Percentiles rank a stretch among this genome's conserved stretches.
phyloP scores from a whole-genome alignment of 1,140 invertebrate species.

The Trichonephila inaurata region DNA sequence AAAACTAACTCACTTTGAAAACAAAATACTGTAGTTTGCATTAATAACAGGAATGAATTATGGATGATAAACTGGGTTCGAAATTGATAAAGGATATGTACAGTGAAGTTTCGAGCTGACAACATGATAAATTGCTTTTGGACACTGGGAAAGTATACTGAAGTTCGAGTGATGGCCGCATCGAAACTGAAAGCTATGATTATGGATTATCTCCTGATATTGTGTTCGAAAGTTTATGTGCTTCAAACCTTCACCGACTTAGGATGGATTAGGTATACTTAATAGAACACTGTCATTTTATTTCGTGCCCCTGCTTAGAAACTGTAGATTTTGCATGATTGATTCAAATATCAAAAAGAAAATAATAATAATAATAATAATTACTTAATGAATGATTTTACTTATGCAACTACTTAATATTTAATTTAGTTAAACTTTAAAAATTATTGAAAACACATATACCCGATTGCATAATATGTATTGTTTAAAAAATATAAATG shows the following conservation, averaged over 20 bases:
- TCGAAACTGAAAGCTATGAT: constrained; percentile 22
- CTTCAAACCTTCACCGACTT: not conserved
- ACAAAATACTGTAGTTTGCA: not conserved
- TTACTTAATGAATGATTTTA: too few species aligned
- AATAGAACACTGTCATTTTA: too few species aligned
- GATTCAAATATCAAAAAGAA: too few species aligned
- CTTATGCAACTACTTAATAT: too few species aligned
- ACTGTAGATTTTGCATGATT: too few species aligned
- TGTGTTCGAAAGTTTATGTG: not conserved
- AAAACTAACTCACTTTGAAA: not conserved
- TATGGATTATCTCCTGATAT: not conserved
- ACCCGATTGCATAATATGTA: too few species aligned
- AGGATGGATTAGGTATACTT: not conserved
- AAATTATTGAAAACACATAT: too few species aligned
- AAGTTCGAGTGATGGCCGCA: constrained; percentile 3
- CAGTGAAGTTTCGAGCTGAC: constrained; percentile 40
- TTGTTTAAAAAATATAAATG: too few species aligned
- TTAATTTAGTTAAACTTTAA: too few species aligned
- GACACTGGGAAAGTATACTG: constrained; percentile 7
- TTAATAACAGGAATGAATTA: constrained; percentile 46
- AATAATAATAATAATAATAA: too few species aligned
- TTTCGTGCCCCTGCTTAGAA: too few species aligned
- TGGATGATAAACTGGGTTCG: constrained; percentile 48
- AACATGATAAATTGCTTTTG: constrained; percentile 42
- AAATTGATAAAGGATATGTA: constrained; percentile 59